Evolutionary conservation across 2,113 vertebrate genomes (phyloP), one percentile per base, ranked within the genome.

Genomic region (Coptodon rendalli): DNA sequence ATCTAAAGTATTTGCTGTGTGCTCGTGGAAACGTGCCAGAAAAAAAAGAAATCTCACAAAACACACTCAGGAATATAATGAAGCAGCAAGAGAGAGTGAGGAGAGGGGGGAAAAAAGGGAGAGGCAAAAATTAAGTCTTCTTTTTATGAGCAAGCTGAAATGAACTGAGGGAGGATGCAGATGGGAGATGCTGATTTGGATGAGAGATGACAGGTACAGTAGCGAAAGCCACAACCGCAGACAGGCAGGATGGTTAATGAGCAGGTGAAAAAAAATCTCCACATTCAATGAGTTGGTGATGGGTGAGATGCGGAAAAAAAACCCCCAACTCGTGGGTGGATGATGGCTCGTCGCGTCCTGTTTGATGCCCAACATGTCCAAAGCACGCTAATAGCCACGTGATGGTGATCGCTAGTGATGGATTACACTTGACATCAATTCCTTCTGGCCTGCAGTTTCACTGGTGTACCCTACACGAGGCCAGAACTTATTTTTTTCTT

Each of bases 201-300:
- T 91, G 80, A 92, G 83, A 91, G 45, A 78, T 85, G 94, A 93
- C 94, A 91, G 86, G 80, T 92, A 92, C 90, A 93, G 91, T 89
- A 85, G 86, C 50, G 12, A 73, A 66, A 81, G 87, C 85, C 81
- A 13, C 78, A 86, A 16, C 57, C 4, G 50, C 59, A 90, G 89
- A 89, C 81, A 36, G 76, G 38, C 31, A 80, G 24, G 43, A 82
- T 36, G 81, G 84, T 85, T 95, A 94, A 95, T 93, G 91, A 95
- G 91, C 84, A 83, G 85, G 52, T 84, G 22, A 9, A 14, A 80
- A 85, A 59, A 84, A 71, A 24, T 24, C 36, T 59, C 73, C 45
- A 34, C 61, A 40, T 53, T 12, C 11, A 29, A 78, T 27, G 78
- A 87, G 82, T 85, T 4, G 63, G 43, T 83, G 84, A 93, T 66